Evolutionary conservation across 2,113 vertebrate species (phyloP), one percentile per base, ranked within the genome.

Genomic region (Neodontobutis hainanensis): DNA sequence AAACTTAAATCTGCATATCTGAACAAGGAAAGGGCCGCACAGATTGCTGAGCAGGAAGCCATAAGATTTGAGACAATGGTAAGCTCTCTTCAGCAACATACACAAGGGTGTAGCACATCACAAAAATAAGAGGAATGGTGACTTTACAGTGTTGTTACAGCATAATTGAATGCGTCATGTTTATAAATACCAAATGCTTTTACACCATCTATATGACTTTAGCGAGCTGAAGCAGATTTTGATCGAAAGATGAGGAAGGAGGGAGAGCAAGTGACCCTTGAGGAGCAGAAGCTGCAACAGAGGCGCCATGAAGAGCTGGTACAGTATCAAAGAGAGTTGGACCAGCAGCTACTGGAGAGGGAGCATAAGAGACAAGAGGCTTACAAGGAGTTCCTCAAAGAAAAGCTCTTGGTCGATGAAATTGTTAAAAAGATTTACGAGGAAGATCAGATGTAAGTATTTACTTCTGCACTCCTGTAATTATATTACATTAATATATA

Each of bases 401-500:
- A 99, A 70, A 99, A 98, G 78, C 83, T 95, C 67, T 80, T 96
- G 94, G 92, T 98, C 47, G 96, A 99, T 53, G 95, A 97, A 85
- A 96, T 98, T 16, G 81, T 98, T 66, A 92, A 91, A 46, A 98
- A 95, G 87, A 95, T 99, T 86, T 96, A 95, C 9, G 94, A 97
- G 63, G 96, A 99, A 84, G 95, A 97, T 62, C 91, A 93, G 73
- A 90, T 81, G 97, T 98, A 83, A 94, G 94, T 73, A 7, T 4
- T 49, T 44, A 61, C 27, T 46, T 15, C 40, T 27, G 19, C 10
- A 12, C 19, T 44, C 46, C 27, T 65, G 36, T 32, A 32, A 32
- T 43, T n/a, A 6, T 44, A 16, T n/a, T n/a, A n/a, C n/a, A n/a
- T n/a, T n/a, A n/a, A 12, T 14, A 1, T n/a, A 38, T 42, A 19